Evolutionary conservation across 1,140 invertebrate species (phyloP).

Genomic region (Drosophila subobscura): DNA sequence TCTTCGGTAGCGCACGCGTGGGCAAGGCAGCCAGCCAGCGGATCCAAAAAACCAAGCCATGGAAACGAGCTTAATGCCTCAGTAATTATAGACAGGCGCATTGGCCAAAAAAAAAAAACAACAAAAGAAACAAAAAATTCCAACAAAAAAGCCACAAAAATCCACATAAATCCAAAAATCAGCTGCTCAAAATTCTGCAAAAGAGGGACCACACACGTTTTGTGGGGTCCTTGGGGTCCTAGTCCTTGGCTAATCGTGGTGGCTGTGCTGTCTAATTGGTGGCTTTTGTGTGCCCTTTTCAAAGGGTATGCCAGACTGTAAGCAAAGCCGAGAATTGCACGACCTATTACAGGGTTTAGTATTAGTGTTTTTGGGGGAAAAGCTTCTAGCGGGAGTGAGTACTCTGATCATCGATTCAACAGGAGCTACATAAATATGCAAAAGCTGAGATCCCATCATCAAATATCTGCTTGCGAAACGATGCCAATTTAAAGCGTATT

Average conservation of each 20-base stretch:
- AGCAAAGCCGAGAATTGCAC: neutral
- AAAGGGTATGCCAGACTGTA: too few species aligned
- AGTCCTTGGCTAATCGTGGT: conserved; percentile 49
- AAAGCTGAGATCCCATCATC: too few species aligned
- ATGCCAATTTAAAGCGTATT: too few species aligned
- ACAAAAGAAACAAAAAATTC: conserved; percentile 9
- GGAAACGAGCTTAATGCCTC: conserved; percentile 76
- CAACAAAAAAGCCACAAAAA: conserved; percentile 9
- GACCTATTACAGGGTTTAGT: too few species aligned
- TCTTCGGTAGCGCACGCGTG: conserved; percentile 74
- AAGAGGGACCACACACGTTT: conserved; percentile 58
- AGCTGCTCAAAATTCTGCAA: conserved; percentile 18
- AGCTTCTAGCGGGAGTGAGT: too few species aligned
- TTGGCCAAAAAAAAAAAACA: conserved; percentile 36
- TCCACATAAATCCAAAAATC: neutral
- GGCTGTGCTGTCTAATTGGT: conserved; percentile 58
- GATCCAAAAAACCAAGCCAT: conserved; percentile 73
- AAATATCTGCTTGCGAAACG: too few species aligned
- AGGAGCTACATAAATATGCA: too few species aligned
- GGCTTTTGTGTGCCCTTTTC: conserved; percentile 29
- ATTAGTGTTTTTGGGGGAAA: too few species aligned
- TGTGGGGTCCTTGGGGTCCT: conserved; percentile 9
- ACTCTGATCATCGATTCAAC: too few species aligned
- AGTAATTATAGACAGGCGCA: conserved; percentile 65
- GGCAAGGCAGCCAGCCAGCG: conserved; percentile 72